Conservation (phyloP, 2,113 vertebrate species). For the Phocoena phocoena region DNA sequence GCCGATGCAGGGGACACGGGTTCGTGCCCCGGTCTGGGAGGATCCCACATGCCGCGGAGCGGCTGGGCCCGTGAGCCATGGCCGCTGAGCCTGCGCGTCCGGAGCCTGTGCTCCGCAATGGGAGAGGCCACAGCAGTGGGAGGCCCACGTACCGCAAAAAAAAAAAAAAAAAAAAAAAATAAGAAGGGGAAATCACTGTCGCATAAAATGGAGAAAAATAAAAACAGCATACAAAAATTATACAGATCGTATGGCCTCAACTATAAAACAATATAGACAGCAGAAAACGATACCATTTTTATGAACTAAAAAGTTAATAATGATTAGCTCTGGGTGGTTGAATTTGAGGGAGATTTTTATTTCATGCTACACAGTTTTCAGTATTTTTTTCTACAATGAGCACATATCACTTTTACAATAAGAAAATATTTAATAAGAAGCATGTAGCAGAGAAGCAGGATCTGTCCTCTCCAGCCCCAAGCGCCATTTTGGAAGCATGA, state of each 20-base stretch:
- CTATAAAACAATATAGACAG: background rate
- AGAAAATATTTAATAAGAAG: background rate
- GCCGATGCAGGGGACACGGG: too few relatives aligned
- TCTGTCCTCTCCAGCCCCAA: background rate
- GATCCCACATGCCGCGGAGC: too few relatives aligned
- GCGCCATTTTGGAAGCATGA: background rate
- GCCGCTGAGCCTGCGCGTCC: too few relatives aligned
- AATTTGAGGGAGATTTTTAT: background rate
- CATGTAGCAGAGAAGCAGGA: background rate
- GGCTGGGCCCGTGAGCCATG: too few relatives aligned
- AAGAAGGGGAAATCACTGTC: background rate
- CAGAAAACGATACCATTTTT: background rate
- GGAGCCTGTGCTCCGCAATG: too few relatives aligned
- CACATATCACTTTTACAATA: background rate
- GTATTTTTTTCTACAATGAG: background rate
- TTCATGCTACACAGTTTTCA: background rate
- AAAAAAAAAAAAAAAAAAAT: too few relatives aligned
- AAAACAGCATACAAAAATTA: background rate
- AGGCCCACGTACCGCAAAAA: too few relatives aligned
- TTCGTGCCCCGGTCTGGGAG: too few relatives aligned
- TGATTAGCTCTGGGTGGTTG: background rate
- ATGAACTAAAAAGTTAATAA: background rate
- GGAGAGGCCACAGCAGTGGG: too few relatives aligned
- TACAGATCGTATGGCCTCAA: background rate
- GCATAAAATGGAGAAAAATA: background rate